Conservation (phyloP, 2,113 vertebrate genomes). For the Murina feae region DNA sequence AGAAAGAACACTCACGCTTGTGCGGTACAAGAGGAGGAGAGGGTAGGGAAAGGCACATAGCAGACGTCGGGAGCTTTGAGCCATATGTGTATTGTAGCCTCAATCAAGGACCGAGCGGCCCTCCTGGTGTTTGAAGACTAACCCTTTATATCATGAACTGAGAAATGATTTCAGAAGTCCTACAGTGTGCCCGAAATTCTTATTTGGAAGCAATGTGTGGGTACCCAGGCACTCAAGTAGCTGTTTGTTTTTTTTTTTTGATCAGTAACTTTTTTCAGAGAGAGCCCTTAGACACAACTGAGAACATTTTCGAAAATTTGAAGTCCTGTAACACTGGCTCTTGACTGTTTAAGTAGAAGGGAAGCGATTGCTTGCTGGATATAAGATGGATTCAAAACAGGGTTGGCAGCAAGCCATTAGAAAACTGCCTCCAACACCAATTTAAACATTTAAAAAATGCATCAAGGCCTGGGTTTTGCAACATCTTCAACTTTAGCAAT, state of each 20-base stretch:
- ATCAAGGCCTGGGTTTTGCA: neutral
- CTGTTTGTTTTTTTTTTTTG: neutral
- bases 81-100: neutral
- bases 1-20: neutral
- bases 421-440: neutral
- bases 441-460: neutral
- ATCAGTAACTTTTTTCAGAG: neutral
- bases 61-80: neutral
- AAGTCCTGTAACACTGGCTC: neutral
- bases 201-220: neutral
- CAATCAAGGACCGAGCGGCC: neutral
- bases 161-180: slow-evolving; percentile 1
- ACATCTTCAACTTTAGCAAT: neutral
- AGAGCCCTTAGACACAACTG: neutral
- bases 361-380: neutral
- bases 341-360: neutral
- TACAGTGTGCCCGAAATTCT: neutral
- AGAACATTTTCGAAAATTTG: neutral
- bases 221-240: neutral
- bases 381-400: neutral
- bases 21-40: neutral
- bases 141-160: neutral
- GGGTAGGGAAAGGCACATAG: neutral
- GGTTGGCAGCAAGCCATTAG: neutral
- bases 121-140: neutral